Evolutionary conservation across 2,888 invertebrate genomes (phyloP), one percentile per base, ranked within the genome.

Genomic region (Phyllotreta cruciferae): DNA sequence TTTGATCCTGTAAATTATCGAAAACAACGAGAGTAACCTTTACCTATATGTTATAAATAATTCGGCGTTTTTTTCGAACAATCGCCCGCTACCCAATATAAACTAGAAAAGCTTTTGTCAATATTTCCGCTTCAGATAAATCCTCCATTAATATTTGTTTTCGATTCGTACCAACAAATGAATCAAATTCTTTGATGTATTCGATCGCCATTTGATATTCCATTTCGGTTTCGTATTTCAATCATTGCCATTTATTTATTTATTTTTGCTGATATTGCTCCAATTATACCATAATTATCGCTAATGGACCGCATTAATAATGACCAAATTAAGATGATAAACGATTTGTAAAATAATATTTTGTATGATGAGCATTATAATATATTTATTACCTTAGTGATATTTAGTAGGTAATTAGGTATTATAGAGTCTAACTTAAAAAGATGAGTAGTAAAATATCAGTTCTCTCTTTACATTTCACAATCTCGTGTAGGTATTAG

Each of bases 111-210:
- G 55, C 56, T 39, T 60, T 36, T 56, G 62, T 60, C 58, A 62
- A 66, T 66, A 62, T 62, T 62, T 62, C 36, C 47, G 34, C 39
- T 56, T 44, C 54, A 47, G 62, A 62, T 62, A 55, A 65, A 62
- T 13, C 38, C 52, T 34, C 13, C 49, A 41, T 62, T 47, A 41
- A 60, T 62, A 56, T 65, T 65, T 55, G 58, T 60, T 58, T 60
- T 41, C 42, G 8, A 58, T 50, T 42, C 57, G 53, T 35, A 39
- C 44, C 53, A 60, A 61, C 45, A 58, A 39, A 55, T 55, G 35
- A 55, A 61, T 61, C 61, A 61, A 61, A 55, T 24, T 55, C 47
- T 38, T 45, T 44, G 34, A 60, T 53, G 52, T 47, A 10, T 52
- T 37, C 45, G 8, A 49, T 57, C 39, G 49, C 13, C 37, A 57